Percentiles rank a stretch among this genome's conserved stretches.
These are phyloP conservation scores for Sussaba pulchella DNA, from an alignment of 2,888 invertebrate genomes.

Conservation along the genomic window DNA sequence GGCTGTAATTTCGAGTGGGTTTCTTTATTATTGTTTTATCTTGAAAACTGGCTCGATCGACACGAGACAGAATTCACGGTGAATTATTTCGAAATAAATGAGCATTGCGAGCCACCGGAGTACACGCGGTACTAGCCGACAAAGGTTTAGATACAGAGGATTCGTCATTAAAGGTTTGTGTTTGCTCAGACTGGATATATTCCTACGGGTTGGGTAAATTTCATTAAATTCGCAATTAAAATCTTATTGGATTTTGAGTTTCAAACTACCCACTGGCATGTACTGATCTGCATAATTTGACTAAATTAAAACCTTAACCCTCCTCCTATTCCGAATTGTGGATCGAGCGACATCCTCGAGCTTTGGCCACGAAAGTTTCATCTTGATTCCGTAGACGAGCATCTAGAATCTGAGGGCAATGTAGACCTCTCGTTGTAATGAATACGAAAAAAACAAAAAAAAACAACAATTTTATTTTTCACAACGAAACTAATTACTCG, in stretches of 20 bases:
- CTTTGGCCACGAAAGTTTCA: not conserved
- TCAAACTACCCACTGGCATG: slow-evolving; percentile 55
- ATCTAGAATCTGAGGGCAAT: not conserved
- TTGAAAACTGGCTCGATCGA: not conserved
- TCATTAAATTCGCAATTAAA: slow-evolving; percentile 70
- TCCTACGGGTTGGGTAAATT: slow-evolving; percentile 56
- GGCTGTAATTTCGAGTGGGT: slow-evolving; percentile 2
- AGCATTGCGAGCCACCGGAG: not conserved
- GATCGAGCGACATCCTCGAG: not conserved
- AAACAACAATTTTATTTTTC: too few species aligned
- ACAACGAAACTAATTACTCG: not conserved
- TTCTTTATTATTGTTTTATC: not conserved
- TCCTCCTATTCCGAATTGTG: not conserved
- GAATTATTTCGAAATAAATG: not conserved
- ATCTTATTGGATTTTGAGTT: slow-evolving; percentile 68
- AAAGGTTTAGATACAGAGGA: slow-evolving; percentile 21
- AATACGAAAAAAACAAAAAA: too few species aligned
- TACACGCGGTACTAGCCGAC: not conserved
- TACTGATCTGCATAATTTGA: slow-evolving; percentile 56
- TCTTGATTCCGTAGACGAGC: not conserved
- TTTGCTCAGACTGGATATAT: slow-evolving; percentile 22
- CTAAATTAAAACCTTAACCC: slow-evolving; percentile 36
- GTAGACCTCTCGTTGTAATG: too few species aligned
- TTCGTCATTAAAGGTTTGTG: slow-evolving; percentile 50
- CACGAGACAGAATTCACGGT: not conserved